Evolutionary conservation across 2,113 vertebrate genomes (phyloP).

Genomic region (Plecotus auritus): DNA sequence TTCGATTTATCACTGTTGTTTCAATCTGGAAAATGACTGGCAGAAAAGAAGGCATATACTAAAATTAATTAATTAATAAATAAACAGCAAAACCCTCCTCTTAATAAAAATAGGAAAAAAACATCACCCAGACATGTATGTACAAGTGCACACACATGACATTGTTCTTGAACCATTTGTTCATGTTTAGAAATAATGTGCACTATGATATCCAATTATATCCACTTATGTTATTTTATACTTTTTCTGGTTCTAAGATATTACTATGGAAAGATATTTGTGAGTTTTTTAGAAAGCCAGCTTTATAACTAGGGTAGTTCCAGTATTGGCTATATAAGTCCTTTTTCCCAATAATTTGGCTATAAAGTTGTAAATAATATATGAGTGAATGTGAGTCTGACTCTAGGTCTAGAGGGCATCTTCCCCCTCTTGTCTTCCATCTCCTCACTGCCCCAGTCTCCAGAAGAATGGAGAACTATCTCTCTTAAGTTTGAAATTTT

Average conservation of each 20-base stretch:
- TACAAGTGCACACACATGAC: neutral
- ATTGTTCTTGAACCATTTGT: neutral
- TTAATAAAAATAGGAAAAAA: conserved; percentile 48
- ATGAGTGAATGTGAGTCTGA: neutral
- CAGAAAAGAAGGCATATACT: conserved; percentile 69
- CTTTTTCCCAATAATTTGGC: neutral
- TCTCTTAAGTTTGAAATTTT: neutral
- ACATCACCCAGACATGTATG: neutral
- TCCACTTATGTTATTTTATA: neutral
- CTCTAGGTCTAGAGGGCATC: neutral
- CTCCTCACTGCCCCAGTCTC: neutral
- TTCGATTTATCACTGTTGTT: neutral
- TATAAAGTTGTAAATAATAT: neutral
- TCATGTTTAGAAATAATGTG: neutral
- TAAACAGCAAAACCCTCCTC: conserved; percentile 58
- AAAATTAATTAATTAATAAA: neutral
- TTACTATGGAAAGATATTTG: neutral
- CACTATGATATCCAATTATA: neutral
- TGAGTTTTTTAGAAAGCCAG: neutral
- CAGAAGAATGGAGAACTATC: neutral
- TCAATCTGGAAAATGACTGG: conserved; percentile 63
- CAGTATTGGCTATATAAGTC: too few species aligned
- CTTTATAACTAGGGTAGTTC: neutral
- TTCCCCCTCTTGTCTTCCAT: neutral
- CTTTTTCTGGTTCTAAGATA: neutral